Base-by-base conservation (phyloP, 23 tunicate genomes). In the Clavelina lepadiformis region DNA sequence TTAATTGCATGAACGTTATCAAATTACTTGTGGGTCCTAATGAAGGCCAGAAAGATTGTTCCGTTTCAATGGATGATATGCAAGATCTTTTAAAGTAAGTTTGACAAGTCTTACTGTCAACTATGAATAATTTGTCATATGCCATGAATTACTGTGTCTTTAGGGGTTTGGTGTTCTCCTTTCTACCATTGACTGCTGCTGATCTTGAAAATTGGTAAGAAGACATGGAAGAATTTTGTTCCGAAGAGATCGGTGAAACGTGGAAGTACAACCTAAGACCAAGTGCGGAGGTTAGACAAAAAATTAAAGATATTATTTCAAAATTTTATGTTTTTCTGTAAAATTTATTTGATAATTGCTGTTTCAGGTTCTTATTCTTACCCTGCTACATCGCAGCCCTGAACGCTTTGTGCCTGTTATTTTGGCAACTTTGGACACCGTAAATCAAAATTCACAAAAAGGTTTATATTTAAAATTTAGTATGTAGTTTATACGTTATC, bases 211-310 rank as follows among this genome's bases (percentile, higher is more conserved):
- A 32, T 15, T 89, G 97, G 97, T 80, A 89, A 26, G 80, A 75
- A 23, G 97, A 89, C 51, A 75, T 73, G 0, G 83, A 75, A 68
- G 82, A 81, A 21, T 89, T 89, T 89, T 89, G 89, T 63, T 46
- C 70, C 30, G 89, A 89, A 56, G 97, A 81, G 69, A 71, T 69
- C 29, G 97, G 97, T 11, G 97, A 89, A 63, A 67, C 73, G 1
- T 89, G 89, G 89, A 75, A 89, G 56, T 81, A 67, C 57, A 89
- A 76, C 46, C 34, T 89, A 20, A 50, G 89, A 61, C 97, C 97
- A 44, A 67, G 83, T 56, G 71, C 89, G 18, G 97, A 89, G 58
- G 79, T 80, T 29, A 66, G 7, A 26, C 7, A n/a, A 8, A 53
- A 24, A 11, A 53, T 11, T 13, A n/a, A n/a, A 53, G 26, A n/a